Conservation (phyloP, 23 tunicate genomes). For the Phallusia fumigata region DNA sequence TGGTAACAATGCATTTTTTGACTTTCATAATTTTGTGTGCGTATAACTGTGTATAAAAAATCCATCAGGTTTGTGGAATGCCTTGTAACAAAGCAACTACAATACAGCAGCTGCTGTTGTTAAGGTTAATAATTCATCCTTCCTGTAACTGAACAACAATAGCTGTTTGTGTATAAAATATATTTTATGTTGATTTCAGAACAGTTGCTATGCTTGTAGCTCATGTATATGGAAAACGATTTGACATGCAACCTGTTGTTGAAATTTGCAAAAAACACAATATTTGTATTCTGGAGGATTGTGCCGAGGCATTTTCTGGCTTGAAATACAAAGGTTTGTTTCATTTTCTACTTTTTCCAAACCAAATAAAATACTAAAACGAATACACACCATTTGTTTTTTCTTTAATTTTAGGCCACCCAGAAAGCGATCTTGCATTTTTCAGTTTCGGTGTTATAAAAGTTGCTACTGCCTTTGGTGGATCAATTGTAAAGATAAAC, state of each 20-base stretch:
- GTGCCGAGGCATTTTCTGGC: conserved; percentile 68
- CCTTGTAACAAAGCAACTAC: too few relatives aligned
- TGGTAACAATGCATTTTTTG: too few relatives aligned
- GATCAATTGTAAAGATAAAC: conserved; percentile 46
- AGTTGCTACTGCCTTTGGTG: conserved; percentile 56
- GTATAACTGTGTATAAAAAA: too few relatives aligned
- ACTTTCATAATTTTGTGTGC: too few relatives aligned
- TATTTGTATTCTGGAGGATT: conserved; percentile 49
- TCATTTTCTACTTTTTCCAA: too few relatives aligned
- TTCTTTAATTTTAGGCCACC: conserved; percentile 32
- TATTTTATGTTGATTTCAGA: conserved; percentile 20
- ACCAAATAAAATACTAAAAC: too few relatives aligned
- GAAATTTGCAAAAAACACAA: conserved; percentile 27
- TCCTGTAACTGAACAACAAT: too few relatives aligned
- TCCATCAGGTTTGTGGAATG: too few relatives aligned
- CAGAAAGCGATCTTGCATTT: conserved; percentile 45
- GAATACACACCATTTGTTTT: background rate
- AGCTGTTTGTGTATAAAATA: too few relatives aligned
- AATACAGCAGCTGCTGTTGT: too few relatives aligned
- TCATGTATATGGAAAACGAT: conserved; percentile 63
- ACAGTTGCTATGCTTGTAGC: conserved; percentile 50
- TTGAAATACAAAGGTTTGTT: conserved; percentile 32
- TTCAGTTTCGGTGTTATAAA: conserved; percentile 74
- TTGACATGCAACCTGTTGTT: conserved; percentile 39
- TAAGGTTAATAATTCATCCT: too few relatives aligned